Evolutionary conservation across 2,113 vertebrate genomes (phyloP).

Genomic region (Malurus cyaneus): DNA sequence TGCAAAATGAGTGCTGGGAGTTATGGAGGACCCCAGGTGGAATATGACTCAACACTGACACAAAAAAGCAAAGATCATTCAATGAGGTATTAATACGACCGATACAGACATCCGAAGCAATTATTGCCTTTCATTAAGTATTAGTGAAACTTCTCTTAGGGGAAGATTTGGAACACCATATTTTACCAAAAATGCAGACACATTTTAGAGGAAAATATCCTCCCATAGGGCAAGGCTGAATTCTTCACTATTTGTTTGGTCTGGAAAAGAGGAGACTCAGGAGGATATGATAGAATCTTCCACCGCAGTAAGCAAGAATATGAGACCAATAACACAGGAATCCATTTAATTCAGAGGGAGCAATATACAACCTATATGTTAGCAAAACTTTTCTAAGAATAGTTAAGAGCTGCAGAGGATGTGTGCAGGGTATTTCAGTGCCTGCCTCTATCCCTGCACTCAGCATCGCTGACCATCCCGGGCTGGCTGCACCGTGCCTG

Average conservation of each 20-base stretch:
- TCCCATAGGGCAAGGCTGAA: background rate
- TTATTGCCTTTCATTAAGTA: slow-evolving; percentile 1
- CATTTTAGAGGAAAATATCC: background rate
- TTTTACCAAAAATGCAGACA: background rate
- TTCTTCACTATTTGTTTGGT: background rate
- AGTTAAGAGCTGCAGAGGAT: slow-evolving; percentile 11
- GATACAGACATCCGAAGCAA: background rate
- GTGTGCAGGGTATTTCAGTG: slow-evolving; percentile 31
- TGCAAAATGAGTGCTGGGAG: background rate
- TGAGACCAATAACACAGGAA: background rate
- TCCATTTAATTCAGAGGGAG: background rate
- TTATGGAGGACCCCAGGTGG: background rate
- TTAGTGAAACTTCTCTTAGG: background rate
- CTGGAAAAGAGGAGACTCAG: background rate
- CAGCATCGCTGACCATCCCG: background rate
- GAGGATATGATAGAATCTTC: background rate
- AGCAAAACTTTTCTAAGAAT: slow-evolving; percentile 11
- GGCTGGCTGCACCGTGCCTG: slow-evolving; percentile 4
- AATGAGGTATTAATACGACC: background rate
- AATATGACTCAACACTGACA: slow-evolving; percentile 28
- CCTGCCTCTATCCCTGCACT: slow-evolving; percentile 16
- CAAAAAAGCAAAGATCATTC: background rate
- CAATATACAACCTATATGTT: background rate
- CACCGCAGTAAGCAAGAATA: background rate
- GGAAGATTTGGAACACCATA: background rate